Evolutionary conservation across 2,888 invertebrate genomes (phyloP), one percentile per base, ranked within the genome.

Genomic region (Erebia epiphron): DNA sequence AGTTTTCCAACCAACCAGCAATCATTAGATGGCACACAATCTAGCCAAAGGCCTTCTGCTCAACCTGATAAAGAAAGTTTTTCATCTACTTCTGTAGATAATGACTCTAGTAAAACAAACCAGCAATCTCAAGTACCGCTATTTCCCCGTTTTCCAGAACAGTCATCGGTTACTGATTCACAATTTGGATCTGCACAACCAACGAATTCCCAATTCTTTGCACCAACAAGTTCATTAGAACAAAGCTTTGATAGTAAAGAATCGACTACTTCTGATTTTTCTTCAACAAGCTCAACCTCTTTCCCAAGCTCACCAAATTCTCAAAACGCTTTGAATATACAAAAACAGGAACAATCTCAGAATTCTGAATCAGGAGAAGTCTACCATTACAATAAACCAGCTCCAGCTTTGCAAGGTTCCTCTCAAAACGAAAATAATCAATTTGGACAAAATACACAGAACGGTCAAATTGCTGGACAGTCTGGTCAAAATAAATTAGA

Each of bases 351-450:
- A 16, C 62, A 49, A 18, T 21, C 14, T 5, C 46, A 18, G 18
- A 62, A 62, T 49, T 21, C 21, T 9, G 49, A 62, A 49, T 49
- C 56, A 35, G 74, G 69, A 16, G 73, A 71, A 69, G 7, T 74
- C 13, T 73, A 76, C 26, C 71, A 75, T 58, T 77, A 76, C 57
- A 71, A 70, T 8, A 77, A 77, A 73, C 77, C 75, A 14, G 43
- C 63, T 11, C 70, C 71, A 26, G 61, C 69, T 2, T 66, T 73
- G 26, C 43, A 71, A 9, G 35, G 49, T 35, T 61, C 68, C 21
- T 41, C 67, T 21, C 21, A 64, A 8, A 56, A 9, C 21, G 72
- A 54, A 35, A 67, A 43, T 16, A 18, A 43, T 18, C 16, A 11
- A 61, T 61, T 64, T 1, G 52, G n/a, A 21, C 66, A 71, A 46